Base-by-base conservation (phyloP, 2,797 vertebrate genomes). In the Sus cebifrons region DNA sequence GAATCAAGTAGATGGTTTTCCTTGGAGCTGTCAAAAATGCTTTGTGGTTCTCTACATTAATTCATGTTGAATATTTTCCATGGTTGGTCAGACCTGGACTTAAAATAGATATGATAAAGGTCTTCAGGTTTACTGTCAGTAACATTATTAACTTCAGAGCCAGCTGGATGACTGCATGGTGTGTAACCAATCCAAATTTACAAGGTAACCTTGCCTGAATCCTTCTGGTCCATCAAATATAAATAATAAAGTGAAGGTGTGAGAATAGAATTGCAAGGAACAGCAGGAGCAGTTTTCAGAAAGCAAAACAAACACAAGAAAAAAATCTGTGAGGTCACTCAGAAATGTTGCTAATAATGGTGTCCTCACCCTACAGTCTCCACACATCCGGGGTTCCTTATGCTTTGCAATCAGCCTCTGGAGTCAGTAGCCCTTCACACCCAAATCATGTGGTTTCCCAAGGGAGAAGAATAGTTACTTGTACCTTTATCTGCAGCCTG, bases 201-300 rank as follows among this genome's bases (percentile, higher is more conserved):
- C 89, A 85, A 96, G 97, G 97, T 97, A 98, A 98, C 98, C 98
- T 97, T 98, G 98, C 97, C 98, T 97, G 96, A 96, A 97, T 98
- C 96, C 97, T 97, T 91, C 97, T 98, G 98, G 97, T 97, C 97
- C 97, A 65, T 96, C 96, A 2, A 52, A 95, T 0, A 11, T 49
- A 78, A 97, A 96, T 78, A 87, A 94, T 85, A 96, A 94, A 89
- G 89, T 81, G 86, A 89, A 97, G 93, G 81, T 94, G 36, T 21
- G 81, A 97, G 97, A 95, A 82, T 67, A 98, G 96, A 98, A 73
- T 95, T 79, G 94, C 98, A 94, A 93, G 91, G 96, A 86, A 6
- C 91, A 97, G 94, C 91, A 89, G 95, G 93, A 88, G 89, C 94
- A 95, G 89, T 86, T 64, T 71, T 86, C 88, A 95, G 89, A 93